Percentiles rank a stretch among this genome's conserved stretches.
Conservation (phyloP, 2,888 invertebrate species). For the Callosobruchus maculatus region DNA sequence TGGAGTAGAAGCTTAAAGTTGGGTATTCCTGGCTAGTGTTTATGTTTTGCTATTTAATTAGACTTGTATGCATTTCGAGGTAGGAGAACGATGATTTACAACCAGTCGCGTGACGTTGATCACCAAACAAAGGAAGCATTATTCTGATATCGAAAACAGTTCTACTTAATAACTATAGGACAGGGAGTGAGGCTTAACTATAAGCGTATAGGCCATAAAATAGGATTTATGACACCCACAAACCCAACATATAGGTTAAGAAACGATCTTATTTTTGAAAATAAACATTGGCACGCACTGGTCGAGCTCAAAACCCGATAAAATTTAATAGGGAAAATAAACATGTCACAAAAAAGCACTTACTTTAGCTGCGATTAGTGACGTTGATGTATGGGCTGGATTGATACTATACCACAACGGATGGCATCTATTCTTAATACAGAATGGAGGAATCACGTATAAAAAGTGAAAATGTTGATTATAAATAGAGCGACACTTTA, state of each 20-base stretch:
- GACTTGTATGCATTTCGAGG: not conserved
- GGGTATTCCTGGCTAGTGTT: not conserved
- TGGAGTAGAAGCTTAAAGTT: not conserved
- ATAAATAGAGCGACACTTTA: not conserved
- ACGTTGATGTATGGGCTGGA: constrained; percentile 17
- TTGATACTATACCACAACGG: not conserved
- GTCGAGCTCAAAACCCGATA: constrained; percentile 20
- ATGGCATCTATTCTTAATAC: not conserved
- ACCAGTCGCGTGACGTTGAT: not conserved
- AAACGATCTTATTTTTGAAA: constrained; percentile 14
- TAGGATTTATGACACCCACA: constrained; percentile 7
- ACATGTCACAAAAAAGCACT: constrained; percentile 32
- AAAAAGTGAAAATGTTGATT: not conserved
- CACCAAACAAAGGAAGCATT: not conserved
- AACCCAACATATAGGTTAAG: constrained; percentile 19
- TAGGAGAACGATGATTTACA: not conserved
- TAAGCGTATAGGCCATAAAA: not conserved
- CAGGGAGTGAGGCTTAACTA: not conserved
- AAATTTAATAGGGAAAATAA: constrained; percentile 34
- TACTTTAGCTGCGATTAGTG: constrained; percentile 27
- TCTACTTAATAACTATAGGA: not conserved
- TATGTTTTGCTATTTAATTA: not conserved
- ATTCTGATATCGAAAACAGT: not conserved
- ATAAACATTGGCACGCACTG: constrained; percentile 16
- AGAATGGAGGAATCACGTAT: not conserved